phyloP scores from a whole-genome alignment of 2,113 vertebrate species.

The Asarcornis scutulata region DNA sequence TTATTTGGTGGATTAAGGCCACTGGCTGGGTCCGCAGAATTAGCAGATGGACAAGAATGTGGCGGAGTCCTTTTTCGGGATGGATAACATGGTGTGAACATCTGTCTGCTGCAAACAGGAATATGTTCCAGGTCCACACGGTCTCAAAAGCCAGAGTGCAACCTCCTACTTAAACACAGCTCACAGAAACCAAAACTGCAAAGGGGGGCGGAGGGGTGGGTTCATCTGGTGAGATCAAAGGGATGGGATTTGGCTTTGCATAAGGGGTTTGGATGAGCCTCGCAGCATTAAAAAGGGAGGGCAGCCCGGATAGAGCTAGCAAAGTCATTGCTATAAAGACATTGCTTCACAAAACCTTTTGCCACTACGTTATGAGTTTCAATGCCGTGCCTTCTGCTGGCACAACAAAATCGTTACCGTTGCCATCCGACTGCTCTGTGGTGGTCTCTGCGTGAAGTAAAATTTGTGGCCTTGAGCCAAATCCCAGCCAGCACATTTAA shows the following conservation, averaged over 20 bases:
- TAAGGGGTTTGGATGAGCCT: background rate
- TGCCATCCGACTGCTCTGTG: background rate
- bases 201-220: background rate
- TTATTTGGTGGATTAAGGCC: conserved; percentile 61
- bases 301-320: background rate
- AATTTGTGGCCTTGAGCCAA: background rate
- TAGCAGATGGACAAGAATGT: conserved; percentile 58
- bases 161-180: conserved; percentile 7
- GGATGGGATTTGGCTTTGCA: background rate
- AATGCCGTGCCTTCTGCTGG: background rate
- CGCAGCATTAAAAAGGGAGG: background rate
- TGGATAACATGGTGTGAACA: conserved; percentile 42
- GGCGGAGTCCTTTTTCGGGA: conserved; percentile 16
- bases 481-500: background rate
- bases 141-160: conserved; percentile 24
- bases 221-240: conserved; percentile 19
- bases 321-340: conserved; percentile 2
- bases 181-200: conserved; percentile 28
- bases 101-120: conserved; percentile 54
- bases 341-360: conserved; percentile 11
- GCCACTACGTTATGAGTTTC: background rate
- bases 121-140: conserved; percentile 43
- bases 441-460: background rate
- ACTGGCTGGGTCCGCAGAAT: conserved; percentile 32
- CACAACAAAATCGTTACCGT: background rate